These are phyloP conservation scores for Ophonus ardosiacus DNA, from an alignment of 2,888 invertebrate genomes.

Conservation along the genomic window DNA sequence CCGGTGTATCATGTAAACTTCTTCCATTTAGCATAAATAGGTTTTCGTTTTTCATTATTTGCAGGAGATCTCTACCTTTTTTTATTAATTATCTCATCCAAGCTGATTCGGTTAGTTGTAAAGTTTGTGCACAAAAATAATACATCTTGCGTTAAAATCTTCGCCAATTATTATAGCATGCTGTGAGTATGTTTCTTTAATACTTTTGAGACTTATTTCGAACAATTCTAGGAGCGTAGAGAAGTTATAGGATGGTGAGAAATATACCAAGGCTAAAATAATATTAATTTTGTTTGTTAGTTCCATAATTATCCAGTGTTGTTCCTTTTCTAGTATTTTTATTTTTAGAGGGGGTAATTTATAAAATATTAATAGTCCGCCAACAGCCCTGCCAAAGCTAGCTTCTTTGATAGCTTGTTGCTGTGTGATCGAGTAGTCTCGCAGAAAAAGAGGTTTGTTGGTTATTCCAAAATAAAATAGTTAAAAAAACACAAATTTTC, in stretches of 20 bases:
- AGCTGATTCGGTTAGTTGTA: neutral
- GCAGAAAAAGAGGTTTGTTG: neutral
- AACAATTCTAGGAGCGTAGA: neutral
- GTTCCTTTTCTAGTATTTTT: too few relatives aligned
- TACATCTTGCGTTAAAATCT: neutral
- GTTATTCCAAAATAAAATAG: too few relatives aligned
- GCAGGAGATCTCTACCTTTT: neutral
- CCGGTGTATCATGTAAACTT: neutral
- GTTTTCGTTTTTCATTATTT: neutral
- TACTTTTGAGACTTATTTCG: neutral
- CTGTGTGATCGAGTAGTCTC: too few relatives aligned
- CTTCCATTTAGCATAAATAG: neutral
- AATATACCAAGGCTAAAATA: neutral
- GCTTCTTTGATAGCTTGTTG: too few relatives aligned
- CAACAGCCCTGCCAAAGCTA: too few relatives aligned
- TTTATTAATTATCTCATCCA: neutral
- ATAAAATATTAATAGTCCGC: too few relatives aligned
- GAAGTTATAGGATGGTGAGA: neutral
- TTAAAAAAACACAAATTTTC: too few relatives aligned
- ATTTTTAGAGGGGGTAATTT: neutral
- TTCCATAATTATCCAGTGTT: neutral
- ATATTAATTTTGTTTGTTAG: neutral
- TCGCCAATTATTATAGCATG: neutral
- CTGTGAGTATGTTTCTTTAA: neutral
- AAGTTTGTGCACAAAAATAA: neutral